A percentile compares a stretch with the other conserved stretches of the same genome.
phyloP scores from a whole-genome alignment of 2,113 vertebrate genomes.

The Phyllopteryx taeniolatus region DNA sequence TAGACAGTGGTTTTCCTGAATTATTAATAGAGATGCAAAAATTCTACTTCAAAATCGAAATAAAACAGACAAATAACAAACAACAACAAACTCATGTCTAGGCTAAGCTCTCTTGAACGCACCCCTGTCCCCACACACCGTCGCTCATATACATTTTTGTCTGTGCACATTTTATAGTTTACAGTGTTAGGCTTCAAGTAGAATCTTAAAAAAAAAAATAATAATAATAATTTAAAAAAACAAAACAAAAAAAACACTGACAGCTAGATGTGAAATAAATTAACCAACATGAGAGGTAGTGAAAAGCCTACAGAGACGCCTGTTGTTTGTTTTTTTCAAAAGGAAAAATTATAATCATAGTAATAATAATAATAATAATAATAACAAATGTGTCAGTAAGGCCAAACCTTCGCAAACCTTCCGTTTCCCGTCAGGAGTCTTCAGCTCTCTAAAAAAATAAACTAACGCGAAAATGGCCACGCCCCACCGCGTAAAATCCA shows the following conservation, averaged over 20 bases:
- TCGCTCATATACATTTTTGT: constrained; percentile 66
- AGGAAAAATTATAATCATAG: constrained; percentile 5
- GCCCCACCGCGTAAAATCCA: constrained; percentile 43
- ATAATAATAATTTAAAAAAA: constrained; percentile 28
- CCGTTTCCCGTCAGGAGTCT: constrained; percentile 31
- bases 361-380: not conserved
- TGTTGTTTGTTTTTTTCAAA: constrained; percentile 44
- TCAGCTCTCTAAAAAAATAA: constrained; percentile 24
- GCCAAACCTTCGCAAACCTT: constrained; percentile 64
- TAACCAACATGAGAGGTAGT: constrained; percentile 81
- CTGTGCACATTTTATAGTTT: constrained; percentile 71
- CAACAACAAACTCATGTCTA: constrained; percentile 45
- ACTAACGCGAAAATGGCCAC: constrained; percentile 15
- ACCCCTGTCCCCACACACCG: constrained; percentile 11
- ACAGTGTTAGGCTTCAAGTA: constrained; percentile 86
- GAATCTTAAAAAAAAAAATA: constrained; percentile 75
- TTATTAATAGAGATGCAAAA: constrained; percentile 75
- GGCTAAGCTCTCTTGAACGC: constrained; percentile 67
- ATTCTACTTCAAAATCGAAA: constrained; percentile 58
- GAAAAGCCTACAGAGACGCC: constrained; percentile 69
- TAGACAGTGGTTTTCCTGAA: constrained; percentile 81
- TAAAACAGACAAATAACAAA: constrained; percentile 58
- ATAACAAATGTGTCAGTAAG: constrained; percentile 59
- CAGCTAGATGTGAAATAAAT: constrained; percentile 77
- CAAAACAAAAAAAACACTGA: constrained; percentile 75